A percentile compares a stretch with the other conserved stretches of the same genome.
phyloP scores from a whole-genome alignment of 2,888 invertebrate genomes.

The Macropis europaea region DNA sequence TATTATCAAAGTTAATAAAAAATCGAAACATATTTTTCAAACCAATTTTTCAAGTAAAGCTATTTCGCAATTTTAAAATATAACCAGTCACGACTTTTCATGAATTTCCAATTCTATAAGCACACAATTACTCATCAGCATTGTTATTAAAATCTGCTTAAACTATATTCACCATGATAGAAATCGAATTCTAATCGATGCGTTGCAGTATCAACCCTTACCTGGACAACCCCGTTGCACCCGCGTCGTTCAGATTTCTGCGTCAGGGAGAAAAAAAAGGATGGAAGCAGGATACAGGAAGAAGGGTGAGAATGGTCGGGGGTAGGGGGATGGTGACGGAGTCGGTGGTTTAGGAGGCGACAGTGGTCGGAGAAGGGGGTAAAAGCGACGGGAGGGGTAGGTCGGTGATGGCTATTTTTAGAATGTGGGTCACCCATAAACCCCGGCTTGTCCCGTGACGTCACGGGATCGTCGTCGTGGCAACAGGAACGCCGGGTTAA shows the following conservation, averaged over 20 bases:
- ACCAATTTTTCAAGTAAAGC: too few relatives aligned
- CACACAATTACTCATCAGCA: too few relatives aligned
- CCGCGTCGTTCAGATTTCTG: background rate
- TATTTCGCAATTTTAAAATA: too few relatives aligned
- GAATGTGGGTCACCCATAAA: constrained; percentile 79
- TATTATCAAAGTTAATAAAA: too few relatives aligned
- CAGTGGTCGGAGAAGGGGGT: constrained; percentile 39
- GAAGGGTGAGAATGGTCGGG: constrained; percentile 20
- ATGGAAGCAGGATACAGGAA: constrained; percentile 4
- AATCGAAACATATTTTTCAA: too few relatives aligned
- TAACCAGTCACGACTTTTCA: too few relatives aligned
- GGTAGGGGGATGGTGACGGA: constrained; percentile 36
- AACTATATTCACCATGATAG: too few relatives aligned
- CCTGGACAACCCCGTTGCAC: too few relatives aligned
- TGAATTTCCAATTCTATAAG: too few relatives aligned
- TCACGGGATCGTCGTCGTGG: constrained; percentile 78
- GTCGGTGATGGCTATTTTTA: constrained; percentile 75
- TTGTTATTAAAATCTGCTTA: too few relatives aligned
- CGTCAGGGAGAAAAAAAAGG: constrained; percentile 11
- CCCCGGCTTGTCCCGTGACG: constrained; percentile 78
- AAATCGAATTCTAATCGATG: too few relatives aligned
- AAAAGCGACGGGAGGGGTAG: constrained; percentile 49
- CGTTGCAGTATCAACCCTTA: too few relatives aligned
- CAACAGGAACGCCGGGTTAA: constrained; percentile 76
- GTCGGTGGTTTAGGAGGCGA: constrained; percentile 54